Conservation (phyloP, 1,140 invertebrate genomes). For the Schlechtendalia chinensis region DNA sequence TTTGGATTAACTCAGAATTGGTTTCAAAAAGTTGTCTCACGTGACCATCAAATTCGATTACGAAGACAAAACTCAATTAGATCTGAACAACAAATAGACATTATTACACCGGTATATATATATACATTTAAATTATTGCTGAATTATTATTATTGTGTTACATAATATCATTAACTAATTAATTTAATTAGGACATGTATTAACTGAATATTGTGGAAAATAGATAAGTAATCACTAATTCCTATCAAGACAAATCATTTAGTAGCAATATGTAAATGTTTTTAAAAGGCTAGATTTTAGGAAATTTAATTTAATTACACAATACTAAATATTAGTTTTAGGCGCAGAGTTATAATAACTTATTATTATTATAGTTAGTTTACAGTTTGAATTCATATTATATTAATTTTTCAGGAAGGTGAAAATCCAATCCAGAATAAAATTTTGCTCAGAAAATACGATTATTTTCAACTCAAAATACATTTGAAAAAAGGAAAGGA, state of each 20-base stretch:
- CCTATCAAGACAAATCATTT: too few relatives aligned
- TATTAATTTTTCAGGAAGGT: constrained; percentile 9
- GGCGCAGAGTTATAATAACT: too few relatives aligned
- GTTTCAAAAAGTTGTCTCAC: constrained; percentile 45
- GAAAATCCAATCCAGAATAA: constrained; percentile 61
- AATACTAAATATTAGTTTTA: too few relatives aligned
- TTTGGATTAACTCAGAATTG: constrained; percentile 47
- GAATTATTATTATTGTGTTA: too few relatives aligned
- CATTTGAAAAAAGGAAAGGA: constrained; percentile 83
- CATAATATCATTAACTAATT: too few relatives aligned
- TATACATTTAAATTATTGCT: constrained; percentile 7
- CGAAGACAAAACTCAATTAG: constrained; percentile 36
- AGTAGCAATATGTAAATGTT: too few relatives aligned
- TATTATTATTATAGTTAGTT: too few relatives aligned
- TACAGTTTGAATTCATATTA: too few relatives aligned
- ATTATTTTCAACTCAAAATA: constrained; percentile 87
- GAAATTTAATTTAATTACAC: too few relatives aligned
- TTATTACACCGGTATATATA: constrained; percentile 29
- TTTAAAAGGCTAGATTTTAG: too few relatives aligned
- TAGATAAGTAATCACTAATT: neutral
- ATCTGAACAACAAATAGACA: constrained; percentile 33
- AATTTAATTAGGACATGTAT: neutral
- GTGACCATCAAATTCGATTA: constrained; percentile 18
- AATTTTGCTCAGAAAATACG: constrained; percentile 72
- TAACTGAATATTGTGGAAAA: neutral